phyloP scores from a whole-genome alignment of 2,113 vertebrate genomes.

The Setophaga petechia region DNA sequence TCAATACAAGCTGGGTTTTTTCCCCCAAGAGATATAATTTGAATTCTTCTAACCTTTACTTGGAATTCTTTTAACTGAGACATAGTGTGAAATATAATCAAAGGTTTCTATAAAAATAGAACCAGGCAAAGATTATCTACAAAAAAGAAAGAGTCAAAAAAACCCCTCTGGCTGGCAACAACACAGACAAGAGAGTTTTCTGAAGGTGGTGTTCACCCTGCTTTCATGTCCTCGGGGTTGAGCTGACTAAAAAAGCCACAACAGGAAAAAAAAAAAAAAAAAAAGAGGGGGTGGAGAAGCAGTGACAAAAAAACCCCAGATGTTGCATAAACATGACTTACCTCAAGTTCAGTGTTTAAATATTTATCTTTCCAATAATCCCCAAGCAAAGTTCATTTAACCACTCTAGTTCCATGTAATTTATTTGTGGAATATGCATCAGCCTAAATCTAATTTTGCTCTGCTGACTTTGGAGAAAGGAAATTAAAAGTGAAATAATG shows the following conservation, averaged over 20 bases:
- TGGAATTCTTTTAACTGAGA: not conserved
- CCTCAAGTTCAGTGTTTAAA: constrained; percentile 56
- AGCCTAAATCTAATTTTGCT: constrained; percentile 56
- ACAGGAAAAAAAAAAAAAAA: not conserved
- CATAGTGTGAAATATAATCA: not conserved
- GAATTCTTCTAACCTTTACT: not conserved
- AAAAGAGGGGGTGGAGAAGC: not conserved
- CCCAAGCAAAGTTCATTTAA: constrained; percentile 54
- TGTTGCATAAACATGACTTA: constrained; percentile 55
- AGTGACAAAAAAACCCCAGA: not conserved
- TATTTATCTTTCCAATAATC: constrained; percentile 68
- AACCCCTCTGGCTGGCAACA: not conserved
- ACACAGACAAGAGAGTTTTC: not conserved
- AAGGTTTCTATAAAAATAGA: not conserved
- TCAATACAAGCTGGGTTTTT: not conserved
- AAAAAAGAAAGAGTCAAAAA: not conserved
- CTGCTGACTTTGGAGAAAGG: constrained; percentile 57
- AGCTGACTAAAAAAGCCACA: constrained; percentile 38
- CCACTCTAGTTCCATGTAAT: constrained; percentile 30
- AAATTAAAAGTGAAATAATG: constrained; percentile 54
- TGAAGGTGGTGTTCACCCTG: not conserved
- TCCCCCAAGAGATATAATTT: not conserved
- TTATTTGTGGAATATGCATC: constrained; percentile 56
- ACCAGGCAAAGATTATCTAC: not conserved
- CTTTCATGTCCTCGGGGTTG: not conserved